Conservation (phyloP, 2,113 vertebrate species). For the Clarias magur region DNA sequence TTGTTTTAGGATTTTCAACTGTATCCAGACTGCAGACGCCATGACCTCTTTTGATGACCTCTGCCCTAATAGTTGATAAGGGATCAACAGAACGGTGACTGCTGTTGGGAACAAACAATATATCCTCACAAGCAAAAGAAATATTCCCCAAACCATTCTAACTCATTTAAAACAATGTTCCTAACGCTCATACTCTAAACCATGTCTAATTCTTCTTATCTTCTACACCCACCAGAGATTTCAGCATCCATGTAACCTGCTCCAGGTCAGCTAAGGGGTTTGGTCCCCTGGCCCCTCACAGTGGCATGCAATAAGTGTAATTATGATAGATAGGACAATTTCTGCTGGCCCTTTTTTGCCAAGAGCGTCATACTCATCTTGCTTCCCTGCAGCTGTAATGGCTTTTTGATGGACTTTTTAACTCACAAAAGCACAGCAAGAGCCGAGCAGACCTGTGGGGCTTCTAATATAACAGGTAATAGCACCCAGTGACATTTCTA, state of each 20-base stretch:
- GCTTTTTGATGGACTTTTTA: constrained; percentile 76
- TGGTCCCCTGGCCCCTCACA: constrained; percentile 2
- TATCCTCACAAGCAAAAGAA: constrained; percentile 16
- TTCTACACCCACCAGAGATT: constrained; percentile 17
- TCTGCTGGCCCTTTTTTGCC: constrained; percentile 67
- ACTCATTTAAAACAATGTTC: constrained; percentile 4
- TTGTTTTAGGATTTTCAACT: background rate
- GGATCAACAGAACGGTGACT: background rate
- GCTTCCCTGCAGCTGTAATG: constrained; percentile 74
- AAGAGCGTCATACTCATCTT: constrained; percentile 65
- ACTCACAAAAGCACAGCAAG: constrained; percentile 65
- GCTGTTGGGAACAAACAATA: background rate
- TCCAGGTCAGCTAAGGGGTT: constrained; percentile 34
- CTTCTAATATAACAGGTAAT: constrained; percentile 66
- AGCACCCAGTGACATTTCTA: constrained; percentile 58
- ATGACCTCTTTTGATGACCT: too few species aligned
- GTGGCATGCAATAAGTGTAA: constrained; percentile 70
- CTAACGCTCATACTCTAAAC: constrained; percentile 15
- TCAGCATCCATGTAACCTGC: constrained; percentile 19
- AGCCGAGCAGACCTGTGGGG: constrained; percentile 53
- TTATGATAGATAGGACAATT: constrained; percentile 80
- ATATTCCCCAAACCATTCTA: constrained; percentile 9
- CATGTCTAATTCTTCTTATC: constrained; percentile 23
- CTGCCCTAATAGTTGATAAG: background rate
- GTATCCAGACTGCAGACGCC: background rate